Conservation (phyloP, 2,113 vertebrate species). For the Grammomys dolichurus region DNA sequence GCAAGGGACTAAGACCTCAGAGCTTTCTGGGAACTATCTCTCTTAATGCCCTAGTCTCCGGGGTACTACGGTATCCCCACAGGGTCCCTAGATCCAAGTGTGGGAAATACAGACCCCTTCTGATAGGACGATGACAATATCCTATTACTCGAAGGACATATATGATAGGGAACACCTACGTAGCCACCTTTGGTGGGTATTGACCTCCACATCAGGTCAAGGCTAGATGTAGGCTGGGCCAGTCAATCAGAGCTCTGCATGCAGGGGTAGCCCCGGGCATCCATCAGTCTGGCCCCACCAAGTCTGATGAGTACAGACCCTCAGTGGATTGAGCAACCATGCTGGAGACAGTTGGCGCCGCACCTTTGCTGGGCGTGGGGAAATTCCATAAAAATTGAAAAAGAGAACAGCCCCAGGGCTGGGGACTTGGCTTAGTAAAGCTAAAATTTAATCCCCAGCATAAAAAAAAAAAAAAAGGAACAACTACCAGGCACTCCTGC, state of each 20-base stretch:
- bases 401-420: not conserved
- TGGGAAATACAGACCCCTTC: not conserved
- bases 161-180: not conserved
- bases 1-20: not conserved
- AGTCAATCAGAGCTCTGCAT: not conserved
- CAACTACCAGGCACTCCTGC: not conserved
- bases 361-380: not conserved
- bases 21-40: too few species aligned
- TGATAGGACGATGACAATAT: too few species aligned
- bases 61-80: not conserved
- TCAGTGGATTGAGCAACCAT: not conserved
- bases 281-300: not conserved
- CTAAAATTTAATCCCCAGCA: not conserved
- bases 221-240: not conserved
- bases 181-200: not conserved
- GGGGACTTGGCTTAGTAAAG: not conserved
- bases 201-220: not conserved
- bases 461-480: not conserved
- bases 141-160: not conserved
- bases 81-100: not conserved
- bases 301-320: not conserved
- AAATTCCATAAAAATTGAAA: not conserved
- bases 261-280: not conserved
- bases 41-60: not conserved
- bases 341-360: not conserved